Evolutionary conservation across 37 sponge, comb jelly and placozoan genomes (phyloP).

Genomic region (Aphrocallistes beatrix): DNA sequence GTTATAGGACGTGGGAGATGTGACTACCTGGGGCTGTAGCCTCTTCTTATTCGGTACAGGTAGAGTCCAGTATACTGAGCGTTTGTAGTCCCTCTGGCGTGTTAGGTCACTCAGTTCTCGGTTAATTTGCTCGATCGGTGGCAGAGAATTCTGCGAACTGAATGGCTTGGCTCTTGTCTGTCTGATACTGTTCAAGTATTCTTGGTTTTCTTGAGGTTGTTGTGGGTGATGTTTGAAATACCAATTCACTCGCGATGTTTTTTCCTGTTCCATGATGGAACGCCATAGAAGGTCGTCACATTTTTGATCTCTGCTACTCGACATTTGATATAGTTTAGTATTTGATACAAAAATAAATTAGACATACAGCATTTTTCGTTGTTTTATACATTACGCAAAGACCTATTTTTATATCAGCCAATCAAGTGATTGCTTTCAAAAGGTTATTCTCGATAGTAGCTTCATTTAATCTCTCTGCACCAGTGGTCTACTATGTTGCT

Average conservation of each 20-base stretch:
- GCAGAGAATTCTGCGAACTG: not conserved
- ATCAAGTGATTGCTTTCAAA: not conserved
- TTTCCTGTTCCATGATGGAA: not conserved
- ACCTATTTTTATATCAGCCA: not conserved
- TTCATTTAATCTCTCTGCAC: too few relatives aligned
- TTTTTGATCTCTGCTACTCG: slow-evolving; percentile 10
- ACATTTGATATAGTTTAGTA: not conserved
- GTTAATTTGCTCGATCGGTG: slow-evolving; percentile 12
- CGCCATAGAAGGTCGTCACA: slow-evolving; percentile 17
- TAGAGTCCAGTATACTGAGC: slow-evolving; percentile 1
- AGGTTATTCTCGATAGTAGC: too few relatives aligned
- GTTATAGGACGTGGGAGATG: not conserved
- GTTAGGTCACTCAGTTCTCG: not conserved
- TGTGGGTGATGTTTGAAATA: slow-evolving; percentile 17
- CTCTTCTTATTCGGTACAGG: not conserved
- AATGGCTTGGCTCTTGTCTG: not conserved
- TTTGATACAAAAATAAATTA: slow-evolving; percentile 1
- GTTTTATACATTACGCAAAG: not conserved
- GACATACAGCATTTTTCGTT: not conserved
- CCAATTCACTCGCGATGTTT: not conserved
- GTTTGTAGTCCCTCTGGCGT: not conserved
- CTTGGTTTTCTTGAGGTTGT: not conserved
- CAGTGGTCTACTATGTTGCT: too few relatives aligned
- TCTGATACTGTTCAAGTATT: not conserved
- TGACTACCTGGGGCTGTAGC: not conserved